Conservation (phyloP, 2,888 invertebrate species). For the Gisinianus flammeolus region DNA sequence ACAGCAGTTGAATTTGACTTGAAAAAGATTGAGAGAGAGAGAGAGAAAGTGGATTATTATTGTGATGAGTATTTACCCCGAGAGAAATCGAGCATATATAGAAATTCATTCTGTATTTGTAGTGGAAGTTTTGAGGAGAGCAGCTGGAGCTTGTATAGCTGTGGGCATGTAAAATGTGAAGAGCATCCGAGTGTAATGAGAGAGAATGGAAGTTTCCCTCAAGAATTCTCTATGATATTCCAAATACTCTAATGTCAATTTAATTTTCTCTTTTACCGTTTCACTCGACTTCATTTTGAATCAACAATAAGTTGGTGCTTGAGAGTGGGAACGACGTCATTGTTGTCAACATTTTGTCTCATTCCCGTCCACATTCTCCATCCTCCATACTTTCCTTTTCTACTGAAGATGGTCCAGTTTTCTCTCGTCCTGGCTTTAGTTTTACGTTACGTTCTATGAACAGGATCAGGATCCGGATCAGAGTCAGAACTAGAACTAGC, state of each 20-base stretch:
- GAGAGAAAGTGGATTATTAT: background rate
- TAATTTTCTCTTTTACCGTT: slow-evolving; percentile 31
- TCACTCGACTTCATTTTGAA: slow-evolving; percentile 26
- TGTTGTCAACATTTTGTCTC: background rate
- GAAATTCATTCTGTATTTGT: background rate
- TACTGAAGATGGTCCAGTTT: no score
- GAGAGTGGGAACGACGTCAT: background rate
- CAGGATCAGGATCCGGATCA: no score
- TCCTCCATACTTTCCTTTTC: no score
- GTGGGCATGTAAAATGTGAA: background rate
- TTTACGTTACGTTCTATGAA: no score
- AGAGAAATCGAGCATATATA: no score
- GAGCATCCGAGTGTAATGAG: background rate
- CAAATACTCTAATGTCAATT: slow-evolving; percentile 29
- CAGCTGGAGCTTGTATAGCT: background rate
- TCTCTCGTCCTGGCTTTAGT: no score
- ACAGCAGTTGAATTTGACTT: no score
- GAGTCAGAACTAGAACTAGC: no score
- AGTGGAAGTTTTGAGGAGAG: no score
- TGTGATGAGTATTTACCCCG: background rate
- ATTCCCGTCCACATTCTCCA: no score
- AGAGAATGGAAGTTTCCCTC: background rate
- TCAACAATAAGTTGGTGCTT: slow-evolving; percentile 9
- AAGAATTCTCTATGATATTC: background rate
- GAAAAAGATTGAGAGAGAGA: no score